Base-by-base conservation (phyloP, 1,140 invertebrate species). In the Xylocopa sonorina region DNA sequence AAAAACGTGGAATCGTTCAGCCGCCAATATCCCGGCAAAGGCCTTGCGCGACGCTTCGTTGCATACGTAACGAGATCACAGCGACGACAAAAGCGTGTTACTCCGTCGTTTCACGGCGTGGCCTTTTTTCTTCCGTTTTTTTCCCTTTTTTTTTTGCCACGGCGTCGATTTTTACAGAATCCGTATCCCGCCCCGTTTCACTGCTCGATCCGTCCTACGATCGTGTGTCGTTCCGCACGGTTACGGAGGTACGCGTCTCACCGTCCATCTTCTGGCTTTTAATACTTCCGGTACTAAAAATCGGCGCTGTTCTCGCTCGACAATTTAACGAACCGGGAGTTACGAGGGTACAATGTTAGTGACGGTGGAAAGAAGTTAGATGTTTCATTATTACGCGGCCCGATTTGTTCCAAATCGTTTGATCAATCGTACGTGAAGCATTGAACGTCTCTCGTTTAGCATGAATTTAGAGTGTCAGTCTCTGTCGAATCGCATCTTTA, bases 41-140 rank as follows among this genome's bases (percentile, higher is more conserved):
- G 38, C 77, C 58, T 72, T 63, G 68, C 76, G 76, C 55, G 76
- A 73, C 77, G 69, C 68, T 78, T 73, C 68, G 58, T 62, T 78
- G 68, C 77, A 78, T 78, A 73, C 58, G 60, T 55, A 73, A 78
- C 69, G 77, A 80, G 78, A 67, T 64, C 34, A 43, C 51, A 41
- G 50, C 51, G 51, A 67, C 58, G 58, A 67, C 78, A 75, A 75
- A 75, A 80, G 51, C 78, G 5, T n/a, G 41, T 46, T 32, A 3
- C 21, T 34, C 32, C 60, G 53, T 18, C 48, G 68, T 32, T n/a
- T 46, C 27, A 24, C 29, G 27, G 18, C 29, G 27, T 6, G 1
- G 1, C 3, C 18, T 73, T 58, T 46, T 34, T 62, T 72, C 18
- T 41, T 6, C 24, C 18, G 21, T 14, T 32, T 75, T 51, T 27